Evolutionary conservation across 1,140 invertebrate genomes (phyloP), one percentile per base, ranked within the genome.

Genomic region (Eurosta solidaginis): DNA sequence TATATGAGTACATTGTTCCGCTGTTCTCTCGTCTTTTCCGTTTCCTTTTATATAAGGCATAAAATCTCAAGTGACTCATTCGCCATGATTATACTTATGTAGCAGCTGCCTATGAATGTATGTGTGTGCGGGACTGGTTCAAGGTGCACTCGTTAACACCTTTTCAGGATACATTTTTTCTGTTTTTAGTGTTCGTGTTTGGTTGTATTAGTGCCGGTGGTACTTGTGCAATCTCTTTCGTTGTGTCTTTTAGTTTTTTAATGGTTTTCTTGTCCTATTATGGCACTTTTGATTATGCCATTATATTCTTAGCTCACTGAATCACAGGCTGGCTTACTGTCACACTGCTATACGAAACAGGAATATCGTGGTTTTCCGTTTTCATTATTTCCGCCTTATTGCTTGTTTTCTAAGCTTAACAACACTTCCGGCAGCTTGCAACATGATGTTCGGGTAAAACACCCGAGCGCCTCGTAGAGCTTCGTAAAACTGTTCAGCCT

Each of bases 321-420:
- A n/a, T n/a, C 33, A 17, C 1, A 3, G 4, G 59, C 20, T 20
- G 0, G n/a, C 59, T 68, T 7, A 10, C 12, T 68, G 1, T 33
- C 40, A 9, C 59, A n/a, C 20, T 20, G 33, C 59, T 36, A n/a
- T n/a, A n/a, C n/a, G n/a, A n/a, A n/a, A n/a, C n/a, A n/a, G n/a
- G n/a, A n/a, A n/a, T 42, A 40, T 68, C 59, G 59, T 20, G 59
- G 59, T 22, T 68, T 63, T 68, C 59, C 33, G 33, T 68, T 68
- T 68, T 33, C 59, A 40, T 52, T 52, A n/a, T n/a, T n/a, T n/a
- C n/a, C n/a, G n/a, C 4, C 59, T n/a, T 40, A 40, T n/a, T 68
- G 59, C 59, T 68, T 68, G 59, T 68, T n/a, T 33, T 29, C n/a
- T 40, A 20, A 40, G 59, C n/a, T 68, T 68, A 40, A 20, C 59